These are phyloP conservation scores for Neostethus bicornis DNA, from an alignment of 2,797 vertebrate species.

Conservation along the genomic window DNA sequence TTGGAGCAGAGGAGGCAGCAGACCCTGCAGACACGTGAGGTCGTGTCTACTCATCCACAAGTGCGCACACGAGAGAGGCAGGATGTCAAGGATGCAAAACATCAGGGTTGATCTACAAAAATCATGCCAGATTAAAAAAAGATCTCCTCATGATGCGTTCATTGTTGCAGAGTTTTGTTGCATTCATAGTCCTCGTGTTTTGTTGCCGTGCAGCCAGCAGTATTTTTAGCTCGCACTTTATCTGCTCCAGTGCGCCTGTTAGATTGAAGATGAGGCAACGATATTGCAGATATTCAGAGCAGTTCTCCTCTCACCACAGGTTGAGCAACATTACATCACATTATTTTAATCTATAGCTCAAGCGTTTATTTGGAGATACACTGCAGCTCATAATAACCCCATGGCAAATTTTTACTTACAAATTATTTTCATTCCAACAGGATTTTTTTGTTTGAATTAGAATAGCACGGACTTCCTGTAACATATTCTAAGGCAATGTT, in stretches of 20 bases:
- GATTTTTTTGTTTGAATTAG: too few relatives aligned
- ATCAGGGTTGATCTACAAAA: slow-evolving; percentile 7
- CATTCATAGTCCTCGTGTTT: slow-evolving; percentile 15
- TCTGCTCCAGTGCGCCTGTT: slow-evolving; percentile 51
- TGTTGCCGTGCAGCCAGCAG: slow-evolving; percentile 61
- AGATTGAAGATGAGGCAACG: slow-evolving; percentile 43
- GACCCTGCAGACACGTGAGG: slow-evolving; percentile 80
- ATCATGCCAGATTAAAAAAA: slow-evolving; percentile 1
- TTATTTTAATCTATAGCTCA: neutral
- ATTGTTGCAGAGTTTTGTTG: neutral
- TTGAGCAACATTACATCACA: slow-evolving; percentile 61
- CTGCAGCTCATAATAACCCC: neutral
- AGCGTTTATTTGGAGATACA: slow-evolving; percentile 1
- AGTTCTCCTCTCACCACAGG: slow-evolving; percentile 22
- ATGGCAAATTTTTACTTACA: too few relatives aligned
- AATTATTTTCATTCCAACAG: too few relatives aligned
- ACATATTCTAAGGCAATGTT: too few relatives aligned
- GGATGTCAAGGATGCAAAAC: slow-evolving; percentile 12
- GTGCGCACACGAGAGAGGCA: slow-evolving; percentile 15
- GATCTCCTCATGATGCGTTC: slow-evolving; percentile 14
- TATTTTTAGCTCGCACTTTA: slow-evolving; percentile 69
- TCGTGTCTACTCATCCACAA: slow-evolving; percentile 72
- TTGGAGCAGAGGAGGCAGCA: slow-evolving; percentile 79
- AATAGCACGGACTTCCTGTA: too few relatives aligned
- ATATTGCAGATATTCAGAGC: slow-evolving; percentile 38